Evolutionary conservation across 1,140 invertebrate species (phyloP).

Genomic region (Acromyrmex heyeri): DNA sequence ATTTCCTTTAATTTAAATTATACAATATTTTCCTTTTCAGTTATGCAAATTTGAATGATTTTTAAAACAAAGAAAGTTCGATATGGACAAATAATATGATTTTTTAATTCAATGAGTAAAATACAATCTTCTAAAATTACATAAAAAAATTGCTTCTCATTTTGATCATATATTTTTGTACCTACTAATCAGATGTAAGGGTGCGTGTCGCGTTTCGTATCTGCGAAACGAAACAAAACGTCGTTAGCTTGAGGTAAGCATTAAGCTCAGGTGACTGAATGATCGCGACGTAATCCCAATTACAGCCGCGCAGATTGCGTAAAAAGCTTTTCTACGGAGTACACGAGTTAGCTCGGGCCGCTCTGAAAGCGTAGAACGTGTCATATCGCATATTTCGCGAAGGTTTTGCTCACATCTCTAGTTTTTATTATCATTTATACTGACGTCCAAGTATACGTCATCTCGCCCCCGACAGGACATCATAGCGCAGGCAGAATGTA

Average conservation of each 20-base stretch:
- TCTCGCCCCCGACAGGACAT: constrained; percentile 3
- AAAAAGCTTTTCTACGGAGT: constrained; percentile 52
- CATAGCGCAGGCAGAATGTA: neutral
- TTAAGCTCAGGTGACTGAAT: constrained; percentile 55
- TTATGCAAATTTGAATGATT: neutral
- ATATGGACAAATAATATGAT: too few relatives aligned
- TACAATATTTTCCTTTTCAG: neutral
- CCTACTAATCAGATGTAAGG: neutral
- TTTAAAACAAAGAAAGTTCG: neutral
- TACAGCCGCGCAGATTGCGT: constrained; percentile 36
- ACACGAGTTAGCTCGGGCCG: neutral
- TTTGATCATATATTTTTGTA: neutral
- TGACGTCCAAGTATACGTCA: constrained; percentile 16
- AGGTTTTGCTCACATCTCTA: constrained; percentile 72
- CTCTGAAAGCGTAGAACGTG: constrained; percentile 73
- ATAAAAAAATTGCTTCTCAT: neutral
- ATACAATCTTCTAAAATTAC: neutral
- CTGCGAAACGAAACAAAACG: constrained; percentile 21
- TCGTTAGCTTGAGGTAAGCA: constrained; percentile 25
- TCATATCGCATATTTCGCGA: constrained; percentile 78
- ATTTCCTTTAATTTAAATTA: neutral
- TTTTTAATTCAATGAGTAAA: neutral
- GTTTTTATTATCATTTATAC: constrained; percentile 56
- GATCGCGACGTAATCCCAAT: constrained; percentile 56
- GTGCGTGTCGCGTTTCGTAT: constrained; percentile 3